phyloP scores from a whole-genome alignment of 2,113 vertebrate species.

The Albula glossodonta region DNA sequence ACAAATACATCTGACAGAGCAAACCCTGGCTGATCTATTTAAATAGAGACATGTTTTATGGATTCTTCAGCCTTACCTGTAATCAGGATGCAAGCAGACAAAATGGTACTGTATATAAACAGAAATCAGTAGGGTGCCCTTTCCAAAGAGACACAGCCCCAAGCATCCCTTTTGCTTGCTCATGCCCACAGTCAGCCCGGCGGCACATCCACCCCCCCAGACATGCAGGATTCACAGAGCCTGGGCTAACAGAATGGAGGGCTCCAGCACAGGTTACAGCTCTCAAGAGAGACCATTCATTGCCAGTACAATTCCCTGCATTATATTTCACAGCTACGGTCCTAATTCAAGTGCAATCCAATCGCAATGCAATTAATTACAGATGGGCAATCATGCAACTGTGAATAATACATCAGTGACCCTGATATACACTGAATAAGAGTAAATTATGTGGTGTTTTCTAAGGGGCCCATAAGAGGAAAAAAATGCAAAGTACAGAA shows the following conservation, averaged over 20 bases:
- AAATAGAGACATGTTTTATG: too few species aligned
- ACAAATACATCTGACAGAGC: too few species aligned
- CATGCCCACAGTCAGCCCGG: neutral
- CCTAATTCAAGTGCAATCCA: constrained; percentile 40
- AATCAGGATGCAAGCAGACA: too few species aligned
- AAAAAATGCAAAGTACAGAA: constrained; percentile 3
- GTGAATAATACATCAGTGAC: constrained; percentile 57
- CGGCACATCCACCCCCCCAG: neutral
- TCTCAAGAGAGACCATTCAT: constrained; percentile 23
- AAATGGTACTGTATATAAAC: too few species aligned
- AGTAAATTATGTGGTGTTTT: constrained; percentile 53
- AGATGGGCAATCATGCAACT: constrained; percentile 49
- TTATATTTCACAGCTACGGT: constrained; percentile 39
- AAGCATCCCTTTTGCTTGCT: neutral
- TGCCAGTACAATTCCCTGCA: constrained; percentile 31
- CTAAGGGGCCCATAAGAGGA: constrained; percentile 29
- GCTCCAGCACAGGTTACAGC: neutral
- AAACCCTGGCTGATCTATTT: too few species aligned
- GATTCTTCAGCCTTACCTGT: too few species aligned
- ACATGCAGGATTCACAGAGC: constrained; percentile 28
- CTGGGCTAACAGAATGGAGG: neutral
- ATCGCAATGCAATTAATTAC: constrained; percentile 46
- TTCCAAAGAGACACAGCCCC: too few species aligned
- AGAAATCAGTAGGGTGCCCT: too few species aligned
- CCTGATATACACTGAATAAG: constrained; percentile 42